phyloP scores from a whole-genome alignment of 1,140 invertebrate species.

The Anastrepha ludens region DNA sequence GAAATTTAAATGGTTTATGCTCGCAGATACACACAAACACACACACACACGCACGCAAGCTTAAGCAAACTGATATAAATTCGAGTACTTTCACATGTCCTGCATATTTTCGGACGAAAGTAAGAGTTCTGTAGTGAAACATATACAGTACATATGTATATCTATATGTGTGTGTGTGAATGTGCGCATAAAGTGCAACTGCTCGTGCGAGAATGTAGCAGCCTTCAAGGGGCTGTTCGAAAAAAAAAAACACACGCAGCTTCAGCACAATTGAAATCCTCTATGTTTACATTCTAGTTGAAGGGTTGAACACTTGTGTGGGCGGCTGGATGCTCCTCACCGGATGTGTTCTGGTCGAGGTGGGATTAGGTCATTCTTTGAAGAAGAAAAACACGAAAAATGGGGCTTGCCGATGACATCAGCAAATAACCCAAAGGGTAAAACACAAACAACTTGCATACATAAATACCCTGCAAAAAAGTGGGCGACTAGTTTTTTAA shows the following conservation, averaged over 20 bases:
- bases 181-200: not conserved
- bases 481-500: too few relatives aligned
- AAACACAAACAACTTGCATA: not conserved
- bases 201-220: slow-evolving; percentile 18
- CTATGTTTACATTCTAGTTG: not conserved
- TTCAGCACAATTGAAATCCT: not conserved
- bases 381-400: slow-evolving; percentile 35
- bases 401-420: slow-evolving; percentile 71
- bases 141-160: not conserved
- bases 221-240: not conserved
- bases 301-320: not conserved
- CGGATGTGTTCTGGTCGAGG: slow-evolving; percentile 40
- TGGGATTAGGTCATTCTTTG: slow-evolving; percentile 65
- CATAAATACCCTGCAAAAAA: not conserved
- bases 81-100: slow-evolving; percentile 24
- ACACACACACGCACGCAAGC: not conserved
- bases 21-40: not conserved
- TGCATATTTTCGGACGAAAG: not conserved
- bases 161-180: too few relatives aligned
- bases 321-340: not conserved
- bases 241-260: not conserved
- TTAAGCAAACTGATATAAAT: not conserved
- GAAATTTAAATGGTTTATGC: slow-evolving; percentile 42
- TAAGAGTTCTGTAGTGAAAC: not conserved
- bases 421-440: slow-evolving; percentile 64